These are phyloP conservation scores for Ooceraea biroi DNA, from an alignment of 1,140 invertebrate genomes.

Conservation along the genomic window DNA sequence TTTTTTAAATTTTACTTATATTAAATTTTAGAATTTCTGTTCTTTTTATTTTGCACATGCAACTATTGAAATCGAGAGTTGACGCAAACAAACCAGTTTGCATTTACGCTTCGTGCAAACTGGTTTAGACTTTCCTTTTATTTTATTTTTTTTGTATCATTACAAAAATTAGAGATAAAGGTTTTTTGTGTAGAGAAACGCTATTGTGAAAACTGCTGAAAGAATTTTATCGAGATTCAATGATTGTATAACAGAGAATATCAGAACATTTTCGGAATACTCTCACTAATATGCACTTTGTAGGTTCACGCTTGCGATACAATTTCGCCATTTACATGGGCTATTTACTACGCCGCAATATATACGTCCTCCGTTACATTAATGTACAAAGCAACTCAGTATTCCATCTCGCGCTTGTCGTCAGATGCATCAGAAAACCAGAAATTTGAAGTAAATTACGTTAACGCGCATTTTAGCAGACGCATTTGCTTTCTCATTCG, in stretches of 20 bases:
- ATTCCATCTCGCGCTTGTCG: constrained; percentile 40
- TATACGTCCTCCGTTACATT: constrained; percentile 48
- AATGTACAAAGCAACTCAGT: constrained; percentile 46
- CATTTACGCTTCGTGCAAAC: too few species aligned
- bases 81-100: too few species aligned
- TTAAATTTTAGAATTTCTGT: background rate
- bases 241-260: background rate
- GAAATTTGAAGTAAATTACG: constrained; percentile 49
- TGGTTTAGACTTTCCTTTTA: background rate
- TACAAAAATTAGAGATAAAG: background rate
- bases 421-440: constrained; percentile 50
- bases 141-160: background rate
- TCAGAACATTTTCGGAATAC: constrained; percentile 33
- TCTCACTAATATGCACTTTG: constrained; percentile 23
- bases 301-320: constrained; percentile 40
- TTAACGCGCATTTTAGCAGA: constrained; percentile 42
- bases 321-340: constrained; percentile 60
- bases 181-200: background rate
- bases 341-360: constrained; percentile 45
- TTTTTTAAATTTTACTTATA: background rate
- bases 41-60: background rate
- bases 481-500: background rate
- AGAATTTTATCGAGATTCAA: constrained; percentile 28
- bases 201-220: background rate
- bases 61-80: too few species aligned